phyloP scores from a whole-genome alignment of 1,140 invertebrate species.

The Pantala flavescens region DNA sequence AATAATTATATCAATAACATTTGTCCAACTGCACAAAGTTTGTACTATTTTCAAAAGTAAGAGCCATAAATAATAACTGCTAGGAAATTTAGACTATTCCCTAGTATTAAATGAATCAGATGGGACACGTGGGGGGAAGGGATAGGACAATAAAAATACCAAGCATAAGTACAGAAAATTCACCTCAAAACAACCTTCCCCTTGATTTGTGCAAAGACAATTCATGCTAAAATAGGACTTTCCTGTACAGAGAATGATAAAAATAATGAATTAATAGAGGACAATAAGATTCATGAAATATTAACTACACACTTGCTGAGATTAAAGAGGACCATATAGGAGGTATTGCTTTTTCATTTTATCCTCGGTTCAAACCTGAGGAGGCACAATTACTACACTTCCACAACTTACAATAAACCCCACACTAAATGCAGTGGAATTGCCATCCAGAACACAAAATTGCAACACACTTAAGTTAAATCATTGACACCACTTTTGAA shows the following conservation, averaged over 20 bases:
- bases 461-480: background rate
- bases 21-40: background rate
- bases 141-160: background rate
- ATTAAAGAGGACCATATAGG: background rate
- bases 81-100: background rate
- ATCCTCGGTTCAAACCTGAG: background rate
- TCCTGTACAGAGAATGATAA: background rate
- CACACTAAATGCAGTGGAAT: background rate
- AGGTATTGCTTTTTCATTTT: conserved; percentile 6
- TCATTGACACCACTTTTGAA: background rate
- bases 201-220: background rate
- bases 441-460: background rate
- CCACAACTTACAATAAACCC: background rate
- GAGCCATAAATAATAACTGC: background rate
- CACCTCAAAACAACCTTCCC: background rate
- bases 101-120: background rate
- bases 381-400: background rate
- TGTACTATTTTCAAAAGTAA: background rate
- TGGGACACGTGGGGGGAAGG: background rate
- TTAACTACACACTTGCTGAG: background rate
- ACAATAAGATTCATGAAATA: background rate
- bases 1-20: no score
- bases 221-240: background rate
- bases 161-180: background rate
- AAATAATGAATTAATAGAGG: background rate